Evolutionary conservation across 2,797 vertebrate species (phyloP).

Genomic region (Borostomias antarcticus): DNA sequence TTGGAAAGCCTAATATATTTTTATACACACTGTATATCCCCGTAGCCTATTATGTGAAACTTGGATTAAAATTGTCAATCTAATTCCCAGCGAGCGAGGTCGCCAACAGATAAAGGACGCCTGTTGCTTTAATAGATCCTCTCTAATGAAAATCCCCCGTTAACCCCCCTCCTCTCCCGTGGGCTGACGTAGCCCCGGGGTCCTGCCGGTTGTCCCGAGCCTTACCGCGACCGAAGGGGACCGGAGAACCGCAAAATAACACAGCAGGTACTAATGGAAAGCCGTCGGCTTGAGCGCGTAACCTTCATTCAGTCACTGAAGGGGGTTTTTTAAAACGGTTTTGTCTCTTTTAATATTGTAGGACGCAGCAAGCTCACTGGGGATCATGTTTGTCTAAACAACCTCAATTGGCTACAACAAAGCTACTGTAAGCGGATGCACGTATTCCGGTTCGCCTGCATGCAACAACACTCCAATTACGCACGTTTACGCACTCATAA

Average conservation of each 20-base stretch:
- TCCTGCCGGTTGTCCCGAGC: not conserved
- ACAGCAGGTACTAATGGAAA: not conserved
- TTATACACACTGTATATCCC: not conserved
- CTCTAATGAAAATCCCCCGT: conserved; percentile 1
- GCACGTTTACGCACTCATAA: not conserved
- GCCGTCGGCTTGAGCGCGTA: not conserved
- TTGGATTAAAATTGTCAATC: not conserved
- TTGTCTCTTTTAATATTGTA: conserved; percentile 15
- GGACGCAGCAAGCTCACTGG: conserved; percentile 29
- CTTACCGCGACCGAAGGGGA: not conserved
- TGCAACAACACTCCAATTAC: not conserved
- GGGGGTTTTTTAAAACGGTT: conserved; percentile 19
- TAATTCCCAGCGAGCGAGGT: not conserved
- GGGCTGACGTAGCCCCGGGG: not conserved
- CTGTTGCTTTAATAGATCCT: not conserved
- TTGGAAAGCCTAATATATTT: no score
- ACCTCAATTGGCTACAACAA: not conserved
- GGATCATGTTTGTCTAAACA: conserved; percentile 7
- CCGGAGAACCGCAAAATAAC: not conserved
- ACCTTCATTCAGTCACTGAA: conserved; percentile 11
- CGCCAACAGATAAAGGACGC: not conserved
- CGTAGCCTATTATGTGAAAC: not conserved
- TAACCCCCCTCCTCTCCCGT: not conserved
- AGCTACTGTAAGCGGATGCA: not conserved
- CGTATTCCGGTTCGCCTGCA: not conserved